Base-by-base conservation (phyloP, 2,113 vertebrate genomes). In the Ophiodon elongatus region DNA sequence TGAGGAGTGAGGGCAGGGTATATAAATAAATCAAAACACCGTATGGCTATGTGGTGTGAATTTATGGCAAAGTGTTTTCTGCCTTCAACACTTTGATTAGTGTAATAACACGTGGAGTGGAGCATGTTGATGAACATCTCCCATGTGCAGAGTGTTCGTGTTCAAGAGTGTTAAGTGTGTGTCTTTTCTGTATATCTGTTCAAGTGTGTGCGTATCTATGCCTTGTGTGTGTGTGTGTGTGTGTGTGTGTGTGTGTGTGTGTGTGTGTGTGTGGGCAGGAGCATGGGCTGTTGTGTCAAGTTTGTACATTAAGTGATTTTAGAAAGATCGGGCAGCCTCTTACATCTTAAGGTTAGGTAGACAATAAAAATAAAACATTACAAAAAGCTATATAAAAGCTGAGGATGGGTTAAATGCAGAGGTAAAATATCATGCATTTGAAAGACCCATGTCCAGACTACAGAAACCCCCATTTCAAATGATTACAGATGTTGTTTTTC, bases 71-170 rank as follows among this genome's bases (percentile, higher is more conserved):
- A 73, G 56, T 63, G 43, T 59, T 66, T 76, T 62, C 41, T 71
- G 57, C 27, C 15, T 57, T 67, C 76, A 68, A 79, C 65, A 72
- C 62, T 15, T 79, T 50, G 19, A 75, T 63, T 50, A 25, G 64
- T 67, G 69, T 67, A 21, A 67, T 73, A 65, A 72, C 83, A 57
- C 56, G 31, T n/a, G 43, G 43, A 45, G 43, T 45, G 39, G 7
- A 39, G 54, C 41, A 54, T 10, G 37, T 29, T 56, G 52, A 39
- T 39, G 33, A 60, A 67, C 62, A 69, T 63, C 2, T 68, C 37
- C 52, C 9, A 25, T 65, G 27, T 66, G 35, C 13, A 54, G 13
- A 54, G n/a, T 47, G 23, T 78, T 31, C 0, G 4, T 4, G 31
- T 35, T 35, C n/a, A 33, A 33, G 13, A 33, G 39, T 60, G 14